These are phyloP conservation scores for Scomber scombrus DNA, from an alignment of 2,113 vertebrate species.

Conservation along the genomic window DNA sequence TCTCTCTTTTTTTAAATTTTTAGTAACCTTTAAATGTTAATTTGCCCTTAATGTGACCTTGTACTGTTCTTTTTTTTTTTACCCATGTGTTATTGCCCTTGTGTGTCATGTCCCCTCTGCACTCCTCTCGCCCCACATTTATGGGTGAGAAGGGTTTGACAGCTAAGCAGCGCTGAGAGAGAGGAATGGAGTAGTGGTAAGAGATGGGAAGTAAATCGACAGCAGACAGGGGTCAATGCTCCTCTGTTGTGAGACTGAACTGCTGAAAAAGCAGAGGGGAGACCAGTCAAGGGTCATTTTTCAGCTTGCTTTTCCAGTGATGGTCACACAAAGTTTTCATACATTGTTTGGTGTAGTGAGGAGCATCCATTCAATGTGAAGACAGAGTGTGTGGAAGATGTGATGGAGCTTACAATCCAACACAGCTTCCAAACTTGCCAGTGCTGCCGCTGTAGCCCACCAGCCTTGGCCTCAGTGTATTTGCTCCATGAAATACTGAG, in stretches of 20 bases:
- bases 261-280: not conserved
- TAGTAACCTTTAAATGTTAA: not conserved
- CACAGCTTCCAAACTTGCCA: not conserved
- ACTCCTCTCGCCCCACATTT: not conserved
- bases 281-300: not conserved
- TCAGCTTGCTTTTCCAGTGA: not conserved
- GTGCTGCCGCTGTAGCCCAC: not conserved
- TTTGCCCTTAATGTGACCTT: not conserved
- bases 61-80: not conserved
- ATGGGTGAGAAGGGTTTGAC: not conserved
- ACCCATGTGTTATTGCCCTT: not conserved
- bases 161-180: conserved; percentile 8
- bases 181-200: not conserved
- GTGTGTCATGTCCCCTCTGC: conserved; percentile 14
- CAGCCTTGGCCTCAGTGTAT: not conserved
- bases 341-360: conserved; percentile 14
- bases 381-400: not conserved
- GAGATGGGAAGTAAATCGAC: conserved; percentile 47
- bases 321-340: conserved; percentile 1
- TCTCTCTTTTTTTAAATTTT: not conserved
- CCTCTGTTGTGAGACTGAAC: conserved; percentile 1
- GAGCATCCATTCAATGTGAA: conserved; percentile 7
- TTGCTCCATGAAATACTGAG: conserved; percentile 40
- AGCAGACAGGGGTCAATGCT: conserved; percentile 42
- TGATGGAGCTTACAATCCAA: not conserved